These are phyloP conservation scores for Agrotis exclamationis DNA, from an alignment of 2,888 invertebrate species.

Conservation along the genomic window DNA sequence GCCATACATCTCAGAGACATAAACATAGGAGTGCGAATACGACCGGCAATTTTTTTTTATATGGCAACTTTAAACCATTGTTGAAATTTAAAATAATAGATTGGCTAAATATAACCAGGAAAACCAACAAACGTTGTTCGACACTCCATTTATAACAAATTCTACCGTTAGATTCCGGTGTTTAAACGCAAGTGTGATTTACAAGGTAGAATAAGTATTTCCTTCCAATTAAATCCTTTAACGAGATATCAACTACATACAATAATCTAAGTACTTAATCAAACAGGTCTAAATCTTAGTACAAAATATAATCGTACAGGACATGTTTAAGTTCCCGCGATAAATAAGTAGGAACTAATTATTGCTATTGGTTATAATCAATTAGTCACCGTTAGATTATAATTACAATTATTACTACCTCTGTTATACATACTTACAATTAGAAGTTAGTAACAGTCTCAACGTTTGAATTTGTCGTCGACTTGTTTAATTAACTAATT, in stretches of 20 bases:
- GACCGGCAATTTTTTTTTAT: too few relatives aligned
- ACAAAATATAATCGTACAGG: slow-evolving; percentile 12
- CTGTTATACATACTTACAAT: not conserved
- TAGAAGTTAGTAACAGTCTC: not conserved
- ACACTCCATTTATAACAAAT: too few relatives aligned
- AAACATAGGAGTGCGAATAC: too few relatives aligned
- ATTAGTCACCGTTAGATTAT: slow-evolving; percentile 8
- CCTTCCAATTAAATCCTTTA: slow-evolving; percentile 5
- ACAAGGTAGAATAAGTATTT: not conserved
- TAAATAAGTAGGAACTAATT: slow-evolving; percentile 22
- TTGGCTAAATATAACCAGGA: too few relatives aligned
- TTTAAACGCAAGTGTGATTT: not conserved
- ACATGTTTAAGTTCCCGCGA: slow-evolving; percentile 15
- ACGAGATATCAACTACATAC: not conserved
- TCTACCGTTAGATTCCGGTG: not conserved
- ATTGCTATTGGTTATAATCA: slow-evolving; percentile 13
- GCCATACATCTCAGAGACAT: too few relatives aligned
- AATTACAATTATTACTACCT: not conserved
- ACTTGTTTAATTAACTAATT: too few relatives aligned
- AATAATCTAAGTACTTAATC: slow-evolving; percentile 17
- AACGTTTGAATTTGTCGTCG: not conserved
- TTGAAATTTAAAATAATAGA: too few relatives aligned
- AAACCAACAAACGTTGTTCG: too few relatives aligned
- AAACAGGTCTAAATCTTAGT: not conserved
- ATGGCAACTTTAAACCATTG: too few relatives aligned